Base-by-base conservation (phyloP, 2,797 vertebrate genomes). In the Hippocampus kuda region DNA sequence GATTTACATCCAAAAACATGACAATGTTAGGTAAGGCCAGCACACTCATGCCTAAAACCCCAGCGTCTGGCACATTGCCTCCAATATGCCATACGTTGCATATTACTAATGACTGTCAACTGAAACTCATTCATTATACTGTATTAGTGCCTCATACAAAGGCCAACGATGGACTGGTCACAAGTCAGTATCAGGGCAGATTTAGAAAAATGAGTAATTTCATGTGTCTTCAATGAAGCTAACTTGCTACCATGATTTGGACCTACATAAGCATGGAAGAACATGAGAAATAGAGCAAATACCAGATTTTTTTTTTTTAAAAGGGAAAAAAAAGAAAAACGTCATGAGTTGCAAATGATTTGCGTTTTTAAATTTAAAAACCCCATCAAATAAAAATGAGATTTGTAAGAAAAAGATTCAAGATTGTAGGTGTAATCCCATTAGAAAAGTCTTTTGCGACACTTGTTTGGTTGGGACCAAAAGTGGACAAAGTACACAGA, bases 1-100 rank as follows among this genome's bases (percentile, higher is more conserved):
- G 91, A 98, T 98, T 89, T 98, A 98, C 90, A 98, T 98, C 87
- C 96, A 98, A 91, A 98, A 98, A 84, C 96, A 98, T 56, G 96
- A 98, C 91, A 99, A 99, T 3, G 95, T 99, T 86, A 99, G 96
- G 96, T 98, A 64, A 42, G 70, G 22, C 24, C 5, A 24, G 49
- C 68, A 59, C 66, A 44, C 22, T 57, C 51, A 56, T 38, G 30
- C 59, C 51, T 16, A n/a, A 16, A 44, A 24, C 27, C 65, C 44
- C 75, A 69, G 71, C 15, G 10, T 13, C 26, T 30, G 26, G 26
- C 56, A 26, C 12, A 12, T 59, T 59, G 5, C 22, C n/a, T 12
- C n/a, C 4, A 12, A 56, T 24, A 24, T 53, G 22, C 11, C 51
- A n/a, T 8, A 53, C 1, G 22, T n/a, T 53, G 22, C 51, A n/a